Evolutionary conservation across 2,888 invertebrate species (phyloP).

Genomic region (Helicoverpa assulta): DNA sequence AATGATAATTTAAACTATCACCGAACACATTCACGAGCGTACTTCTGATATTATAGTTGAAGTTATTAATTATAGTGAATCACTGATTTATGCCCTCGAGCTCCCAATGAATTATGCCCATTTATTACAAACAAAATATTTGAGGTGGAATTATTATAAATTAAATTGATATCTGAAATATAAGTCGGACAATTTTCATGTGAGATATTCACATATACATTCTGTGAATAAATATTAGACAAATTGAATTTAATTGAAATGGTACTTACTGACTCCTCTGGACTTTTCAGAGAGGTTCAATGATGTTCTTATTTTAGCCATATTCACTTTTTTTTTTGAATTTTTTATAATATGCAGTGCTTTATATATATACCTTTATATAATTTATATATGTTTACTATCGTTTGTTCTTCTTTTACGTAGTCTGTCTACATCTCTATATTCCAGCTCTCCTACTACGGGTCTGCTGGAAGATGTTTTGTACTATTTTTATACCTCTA

Average conservation of each 20-base stretch:
- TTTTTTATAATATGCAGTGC: too few relatives aligned
- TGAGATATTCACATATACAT: background rate
- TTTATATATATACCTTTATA: too few relatives aligned
- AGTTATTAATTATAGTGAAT: slow-evolving; percentile 35
- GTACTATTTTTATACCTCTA: too few relatives aligned
- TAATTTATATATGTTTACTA: too few relatives aligned
- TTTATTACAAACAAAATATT: slow-evolving; percentile 29
- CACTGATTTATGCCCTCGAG: slow-evolving; percentile 23
- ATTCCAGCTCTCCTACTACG: too few relatives aligned
- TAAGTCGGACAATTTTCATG: background rate
- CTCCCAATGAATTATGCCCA: slow-evolving; percentile 27
- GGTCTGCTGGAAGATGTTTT: too few relatives aligned
- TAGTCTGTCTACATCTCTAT: too few relatives aligned
- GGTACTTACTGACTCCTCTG: too few relatives aligned
- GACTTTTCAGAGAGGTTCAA: too few relatives aligned
- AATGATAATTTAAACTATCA: slow-evolving; percentile 19
- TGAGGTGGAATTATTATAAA: slow-evolving; percentile 20
- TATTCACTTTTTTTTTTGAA: too few relatives aligned
- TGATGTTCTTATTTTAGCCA: too few relatives aligned
- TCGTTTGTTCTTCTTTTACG: too few relatives aligned
- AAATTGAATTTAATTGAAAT: background rate
- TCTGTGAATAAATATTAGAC: background rate
- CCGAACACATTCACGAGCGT: background rate
- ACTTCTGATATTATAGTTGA: slow-evolving; percentile 5
- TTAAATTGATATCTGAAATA: slow-evolving; percentile 17